Percentiles rank a stretch among this genome's conserved stretches.
Conservation (phyloP, 2,113 vertebrate genomes). For the Anarrhichthys ocellatus region DNA sequence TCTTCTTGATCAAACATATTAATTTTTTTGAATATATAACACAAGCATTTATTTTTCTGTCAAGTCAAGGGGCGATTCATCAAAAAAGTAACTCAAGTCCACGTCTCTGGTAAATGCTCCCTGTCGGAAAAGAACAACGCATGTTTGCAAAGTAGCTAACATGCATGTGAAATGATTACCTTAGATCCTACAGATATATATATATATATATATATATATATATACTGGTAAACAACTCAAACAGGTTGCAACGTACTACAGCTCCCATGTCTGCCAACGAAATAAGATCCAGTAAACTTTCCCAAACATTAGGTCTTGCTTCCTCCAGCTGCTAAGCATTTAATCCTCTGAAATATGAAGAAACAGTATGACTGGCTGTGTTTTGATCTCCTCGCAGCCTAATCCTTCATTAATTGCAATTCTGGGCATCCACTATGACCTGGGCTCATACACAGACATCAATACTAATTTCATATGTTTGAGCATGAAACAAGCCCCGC, state of each 20-base stretch:
- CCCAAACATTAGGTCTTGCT: slow-evolving; percentile 21
- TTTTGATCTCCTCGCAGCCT: slow-evolving; percentile 69
- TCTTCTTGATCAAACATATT: too few species aligned
- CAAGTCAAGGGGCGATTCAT: background rate
- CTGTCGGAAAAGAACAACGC: background rate
- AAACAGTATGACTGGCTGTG: slow-evolving; percentile 50
- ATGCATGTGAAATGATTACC: background rate
- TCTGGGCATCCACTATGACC: slow-evolving; percentile 63
- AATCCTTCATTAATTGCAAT: slow-evolving; percentile 77
- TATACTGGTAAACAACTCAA: background rate
- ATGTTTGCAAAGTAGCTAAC: background rate
- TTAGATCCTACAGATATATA: background rate
- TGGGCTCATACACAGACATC: slow-evolving; percentile 43
- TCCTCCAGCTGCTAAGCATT: slow-evolving; percentile 51
- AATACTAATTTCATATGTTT: slow-evolving; percentile 33
- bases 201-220: too few species aligned
- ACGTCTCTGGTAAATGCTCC: background rate
- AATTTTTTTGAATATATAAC: too few species aligned
- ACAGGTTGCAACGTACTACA: background rate
- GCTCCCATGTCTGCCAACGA: slow-evolving; percentile 24
- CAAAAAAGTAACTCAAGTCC: background rate
- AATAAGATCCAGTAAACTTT: slow-evolving; percentile 33
- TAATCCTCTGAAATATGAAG: slow-evolving; percentile 77
- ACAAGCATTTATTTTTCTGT: too few species aligned
- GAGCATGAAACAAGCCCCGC: slow-evolving; percentile 13